A percentile compares a stretch with the other conserved stretches of the same genome.
phyloP scores from a whole-genome alignment of 2,797 vertebrate genomes.

The Rhynchonycteris naso region DNA sequence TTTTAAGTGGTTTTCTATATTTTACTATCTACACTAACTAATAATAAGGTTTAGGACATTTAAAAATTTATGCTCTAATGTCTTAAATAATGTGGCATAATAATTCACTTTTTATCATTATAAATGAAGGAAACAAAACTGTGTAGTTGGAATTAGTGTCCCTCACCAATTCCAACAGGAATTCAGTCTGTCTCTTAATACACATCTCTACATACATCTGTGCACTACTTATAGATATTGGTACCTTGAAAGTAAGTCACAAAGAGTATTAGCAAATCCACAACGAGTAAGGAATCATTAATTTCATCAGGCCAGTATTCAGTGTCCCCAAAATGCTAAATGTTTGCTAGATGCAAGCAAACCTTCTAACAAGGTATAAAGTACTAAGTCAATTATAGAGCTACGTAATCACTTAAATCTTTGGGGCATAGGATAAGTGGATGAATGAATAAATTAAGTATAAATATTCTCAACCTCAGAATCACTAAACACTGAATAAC shows the following conservation, averaged over 20 bases:
- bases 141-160: not conserved
- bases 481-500: not conserved
- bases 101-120: not conserved
- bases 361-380: not conserved
- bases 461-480: not conserved
- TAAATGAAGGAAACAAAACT: not conserved
- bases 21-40: not conserved
- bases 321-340: not conserved
- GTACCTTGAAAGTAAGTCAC: not conserved
- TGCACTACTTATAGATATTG: not conserved
- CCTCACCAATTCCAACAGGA: not conserved
- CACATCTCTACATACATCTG: not conserved
- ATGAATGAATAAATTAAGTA: not conserved
- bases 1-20: not conserved
- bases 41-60: not conserved
- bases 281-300: not conserved
- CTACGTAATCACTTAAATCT: not conserved
- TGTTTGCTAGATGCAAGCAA: not conserved
- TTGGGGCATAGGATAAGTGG: not conserved
- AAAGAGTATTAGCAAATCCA: not conserved
- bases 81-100: not conserved
- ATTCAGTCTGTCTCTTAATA: not conserved
- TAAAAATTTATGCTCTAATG: not conserved
- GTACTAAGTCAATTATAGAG: not conserved
- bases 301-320: not conserved